A percentile compares a stretch with the other conserved stretches of the same genome.
These are phyloP conservation scores for Phodopus roborovskii DNA, from an alignment of 2,113 vertebrate species.

Conservation along the genomic window DNA sequence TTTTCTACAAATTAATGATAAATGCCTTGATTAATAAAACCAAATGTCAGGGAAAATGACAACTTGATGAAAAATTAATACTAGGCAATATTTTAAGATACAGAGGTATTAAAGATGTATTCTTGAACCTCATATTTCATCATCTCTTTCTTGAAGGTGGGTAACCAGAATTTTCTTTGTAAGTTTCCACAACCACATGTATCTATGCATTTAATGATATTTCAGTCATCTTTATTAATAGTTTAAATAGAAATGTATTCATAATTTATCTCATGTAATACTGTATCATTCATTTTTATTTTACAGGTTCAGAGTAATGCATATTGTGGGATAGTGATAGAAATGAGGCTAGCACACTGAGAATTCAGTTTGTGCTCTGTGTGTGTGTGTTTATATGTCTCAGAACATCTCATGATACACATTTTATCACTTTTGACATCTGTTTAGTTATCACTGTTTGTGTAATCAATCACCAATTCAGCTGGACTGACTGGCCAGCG, in stretches of 20 bases:
- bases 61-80: slow-evolving; percentile 84
- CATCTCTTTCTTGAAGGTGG: slow-evolving; percentile 53
- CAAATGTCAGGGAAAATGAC: slow-evolving; percentile 75
- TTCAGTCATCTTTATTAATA: slow-evolving; percentile 16
- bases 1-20: slow-evolving; percentile 80
- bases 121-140: slow-evolving; percentile 65
- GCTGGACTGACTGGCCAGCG: neutral
- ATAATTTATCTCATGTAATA: slow-evolving; percentile 31
- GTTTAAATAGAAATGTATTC: slow-evolving; percentile 32
- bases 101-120: slow-evolving; percentile 73
- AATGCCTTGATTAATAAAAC: slow-evolving; percentile 78
- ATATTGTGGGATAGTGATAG: slow-evolving; percentile 25
- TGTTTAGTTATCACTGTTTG: slow-evolving; percentile 68
- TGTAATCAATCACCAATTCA: neutral
- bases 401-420: neutral
- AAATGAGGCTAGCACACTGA: slow-evolving; percentile 18
- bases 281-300: slow-evolving; percentile 36
- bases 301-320: slow-evolving; percentile 40
- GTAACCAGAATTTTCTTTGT: slow-evolving; percentile 50
- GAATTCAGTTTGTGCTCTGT: neutral
- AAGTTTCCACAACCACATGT: slow-evolving; percentile 13
- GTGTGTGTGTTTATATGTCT: neutral
- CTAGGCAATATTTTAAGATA: slow-evolving; percentile 80
- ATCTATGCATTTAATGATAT: slow-evolving; percentile 19
- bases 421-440: slow-evolving; percentile 68